Evolutionary conservation across 2,797 vertebrate species (phyloP).

Genomic region (Schizopygopsis pylzovi): DNA sequence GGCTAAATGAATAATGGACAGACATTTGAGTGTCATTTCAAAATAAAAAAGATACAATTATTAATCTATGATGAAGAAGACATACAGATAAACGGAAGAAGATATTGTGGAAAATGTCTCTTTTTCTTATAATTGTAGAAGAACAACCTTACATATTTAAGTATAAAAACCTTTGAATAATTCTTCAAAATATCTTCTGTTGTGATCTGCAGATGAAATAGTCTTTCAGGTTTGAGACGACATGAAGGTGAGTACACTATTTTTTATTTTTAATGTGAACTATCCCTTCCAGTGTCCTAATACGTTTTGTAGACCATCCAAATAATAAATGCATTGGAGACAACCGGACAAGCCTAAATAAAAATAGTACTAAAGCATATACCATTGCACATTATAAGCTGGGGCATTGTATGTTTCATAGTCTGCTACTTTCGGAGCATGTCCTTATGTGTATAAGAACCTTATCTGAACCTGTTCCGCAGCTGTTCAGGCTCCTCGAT

Average conservation of each 20-base stretch:
- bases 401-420: not conserved
- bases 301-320: not conserved
- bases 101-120: not conserved
- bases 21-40: not conserved
- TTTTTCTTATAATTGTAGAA: not conserved
- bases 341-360: not conserved
- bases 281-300: not conserved
- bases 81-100: not conserved
- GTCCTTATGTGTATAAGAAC: not conserved
- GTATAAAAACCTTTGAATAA: not conserved
- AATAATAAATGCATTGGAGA: not conserved
- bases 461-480: not conserved
- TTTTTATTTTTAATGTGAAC: not conserved
- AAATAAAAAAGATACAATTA: not conserved
- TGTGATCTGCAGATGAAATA: not conserved
- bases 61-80: not conserved
- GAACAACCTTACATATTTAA: not conserved
- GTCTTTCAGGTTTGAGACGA: not conserved
- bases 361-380: not conserved
- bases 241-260: not conserved
- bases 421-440: not conserved
- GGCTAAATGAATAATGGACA: not conserved
- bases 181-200: not conserved
- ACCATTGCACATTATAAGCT: not conserved
- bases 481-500: conserved; percentile 1